phyloP scores from a whole-genome alignment of 1,140 invertebrate genomes.

The Neoseiulus cucumeris region DNA sequence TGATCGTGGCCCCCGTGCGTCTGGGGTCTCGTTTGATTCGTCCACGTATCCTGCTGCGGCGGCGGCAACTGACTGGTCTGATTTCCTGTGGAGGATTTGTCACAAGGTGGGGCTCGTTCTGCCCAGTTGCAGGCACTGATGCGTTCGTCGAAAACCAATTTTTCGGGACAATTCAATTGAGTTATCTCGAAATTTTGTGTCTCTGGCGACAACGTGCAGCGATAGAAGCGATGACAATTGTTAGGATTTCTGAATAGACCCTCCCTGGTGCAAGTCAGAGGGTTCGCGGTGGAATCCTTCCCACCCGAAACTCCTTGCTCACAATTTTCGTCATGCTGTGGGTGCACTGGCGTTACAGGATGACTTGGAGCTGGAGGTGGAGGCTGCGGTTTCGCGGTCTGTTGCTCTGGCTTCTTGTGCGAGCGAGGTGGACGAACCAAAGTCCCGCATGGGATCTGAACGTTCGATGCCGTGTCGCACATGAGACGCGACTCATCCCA shows the following conservation, averaged over 20 bases:
- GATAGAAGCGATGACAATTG: constrained; percentile 15
- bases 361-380: too few species aligned
- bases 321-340: too few species aligned
- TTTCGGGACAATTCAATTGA: constrained; percentile 14
- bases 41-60: too few species aligned
- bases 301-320: background rate
- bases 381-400: too few species aligned
- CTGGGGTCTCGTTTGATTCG: too few species aligned
- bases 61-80: too few species aligned
- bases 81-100: background rate
- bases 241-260: constrained; percentile 16
- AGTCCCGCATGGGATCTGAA: background rate
- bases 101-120: constrained; percentile 13
- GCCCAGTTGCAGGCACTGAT: constrained; percentile 15
- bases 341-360: too few species aligned
- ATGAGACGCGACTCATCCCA: background rate
- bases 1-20: too few species aligned
- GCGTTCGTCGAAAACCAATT: constrained; percentile 15
- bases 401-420: too few species aligned
- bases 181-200: constrained; percentile 10
- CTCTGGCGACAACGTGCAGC: constrained; percentile 13
- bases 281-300: background rate
- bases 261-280: background rate
- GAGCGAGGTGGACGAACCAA: background rate
- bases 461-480: background rate